Base-by-base conservation (phyloP, 2,113 vertebrate species). In the Hipposideros armiger region DNA sequence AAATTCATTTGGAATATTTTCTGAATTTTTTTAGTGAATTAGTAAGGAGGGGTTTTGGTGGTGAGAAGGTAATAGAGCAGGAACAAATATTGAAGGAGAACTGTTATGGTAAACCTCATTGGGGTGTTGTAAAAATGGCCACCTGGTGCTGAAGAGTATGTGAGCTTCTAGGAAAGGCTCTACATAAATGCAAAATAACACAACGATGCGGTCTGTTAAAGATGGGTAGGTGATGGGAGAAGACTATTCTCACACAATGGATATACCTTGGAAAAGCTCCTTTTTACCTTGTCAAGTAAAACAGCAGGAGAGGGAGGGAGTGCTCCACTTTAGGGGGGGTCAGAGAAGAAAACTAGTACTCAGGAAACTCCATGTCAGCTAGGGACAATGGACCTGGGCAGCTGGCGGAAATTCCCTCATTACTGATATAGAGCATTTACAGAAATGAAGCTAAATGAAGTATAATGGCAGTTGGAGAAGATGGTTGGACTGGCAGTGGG, bases 151-250 rank as follows among this genome's bases (percentile, higher is more conserved):
- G 40, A 45, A 62, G 80, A 76, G 40, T 78, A 78, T 20, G 28
- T 45, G 26, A 91, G 52, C 40, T 87, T 77, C 30, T 78, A 67
- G 84, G 20, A 88, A 88, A 54, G 30, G 13, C 28, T 14, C 4
- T 54, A 28, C 52, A n/a, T 22, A 92, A 54, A 85, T 78, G 66
- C 45, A 92, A 94, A 94, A 22, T 58, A n/a, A 40, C 36, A 64
- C 56, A 84, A 81, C 7, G 30, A 32, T 66, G 64, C 66, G 58
- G 45, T 73, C 28, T 90, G 54, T 70, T 83, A 84, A 72, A 86
- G 15, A 13, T 28, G 22, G 11, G 1, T n/a, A 64, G 54, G 32
- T 81, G 81, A 74, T 24, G 14, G 40, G 14, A 58, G 28, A 36
- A 92, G 78, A 73, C 15, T 28, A 22, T 24, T 32, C 42, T 66